Conservation (phyloP, 1,140 invertebrate species). For the Cydia splendana region DNA sequence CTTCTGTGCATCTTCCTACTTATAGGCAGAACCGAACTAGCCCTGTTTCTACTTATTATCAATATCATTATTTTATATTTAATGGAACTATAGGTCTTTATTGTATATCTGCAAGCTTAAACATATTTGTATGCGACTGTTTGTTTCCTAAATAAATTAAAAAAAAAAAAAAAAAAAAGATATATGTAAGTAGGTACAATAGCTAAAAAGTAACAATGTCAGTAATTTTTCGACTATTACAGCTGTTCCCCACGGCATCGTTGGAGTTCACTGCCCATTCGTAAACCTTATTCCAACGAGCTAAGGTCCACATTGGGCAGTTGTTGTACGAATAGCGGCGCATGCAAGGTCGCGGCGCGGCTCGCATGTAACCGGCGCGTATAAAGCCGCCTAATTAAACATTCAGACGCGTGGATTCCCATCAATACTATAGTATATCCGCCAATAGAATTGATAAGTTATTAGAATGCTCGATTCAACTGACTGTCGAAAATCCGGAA, state of each 20-base stretch:
- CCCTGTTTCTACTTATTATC: no score
- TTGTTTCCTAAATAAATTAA: no score
- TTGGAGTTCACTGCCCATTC: not conserved
- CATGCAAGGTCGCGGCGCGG: not conserved
- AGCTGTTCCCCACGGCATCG: not conserved
- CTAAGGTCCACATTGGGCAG: no score
- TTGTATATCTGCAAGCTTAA: no score
- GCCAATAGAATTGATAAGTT: not conserved
- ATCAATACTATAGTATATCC: not conserved
- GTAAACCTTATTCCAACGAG: not conserved
- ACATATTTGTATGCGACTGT: no score
- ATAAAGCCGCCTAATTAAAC: not conserved
- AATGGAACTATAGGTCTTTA: no score
- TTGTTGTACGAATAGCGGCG: not conserved
- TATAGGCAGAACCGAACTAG: no score
- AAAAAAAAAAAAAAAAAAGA: no score
- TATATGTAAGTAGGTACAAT: not conserved
- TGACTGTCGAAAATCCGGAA: not conserved
- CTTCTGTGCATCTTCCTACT: no score
- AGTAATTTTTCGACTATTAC: not conserved
- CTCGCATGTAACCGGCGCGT: constrained; percentile 7
- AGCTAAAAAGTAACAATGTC: constrained; percentile 11
- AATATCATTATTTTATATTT: no score
- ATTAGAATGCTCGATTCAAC: not conserved
- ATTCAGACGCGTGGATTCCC: not conserved